These are phyloP conservation scores for Tenthredo notha DNA, from an alignment of 2,888 invertebrate genomes.

Conservation along the genomic window DNA sequence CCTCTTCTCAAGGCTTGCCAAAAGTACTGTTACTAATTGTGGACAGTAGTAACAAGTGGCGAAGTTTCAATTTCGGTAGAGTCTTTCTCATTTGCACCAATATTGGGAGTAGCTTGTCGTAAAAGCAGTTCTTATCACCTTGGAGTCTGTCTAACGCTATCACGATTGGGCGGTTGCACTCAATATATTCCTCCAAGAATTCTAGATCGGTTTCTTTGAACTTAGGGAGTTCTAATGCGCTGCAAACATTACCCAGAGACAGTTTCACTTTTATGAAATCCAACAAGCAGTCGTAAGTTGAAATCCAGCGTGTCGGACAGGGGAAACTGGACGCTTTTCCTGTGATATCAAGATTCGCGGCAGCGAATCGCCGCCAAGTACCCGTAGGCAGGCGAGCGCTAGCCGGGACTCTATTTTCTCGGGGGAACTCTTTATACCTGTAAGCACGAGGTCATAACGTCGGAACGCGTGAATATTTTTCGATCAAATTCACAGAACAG, in stretches of 20 bases:
- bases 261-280: constrained; percentile 7
- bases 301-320: constrained; percentile 30
- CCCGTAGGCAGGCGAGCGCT: too few species aligned
- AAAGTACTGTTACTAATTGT: constrained; percentile 28
- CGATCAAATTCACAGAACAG: too few species aligned
- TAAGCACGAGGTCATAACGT: too few species aligned
- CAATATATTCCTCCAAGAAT: constrained; percentile 28
- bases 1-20: constrained; percentile 30
- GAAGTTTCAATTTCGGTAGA: constrained; percentile 14
- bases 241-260: background rate
- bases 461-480: too few species aligned
- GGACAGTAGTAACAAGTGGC: constrained; percentile 15
- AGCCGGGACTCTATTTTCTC: too few species aligned
- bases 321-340: constrained; percentile 26
- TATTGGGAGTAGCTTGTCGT: constrained; percentile 12
- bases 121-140: constrained; percentile 30
- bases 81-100: constrained; percentile 27
- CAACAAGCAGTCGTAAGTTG: constrained; percentile 12
- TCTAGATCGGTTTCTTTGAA: constrained; percentile 3
- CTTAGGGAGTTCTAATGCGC: background rate
- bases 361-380: too few species aligned
- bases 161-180: constrained; percentile 4
- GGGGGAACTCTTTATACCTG: too few species aligned
- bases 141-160: constrained; percentile 10
- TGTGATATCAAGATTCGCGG: too few species aligned